These are phyloP conservation scores for Meleagris gallopavo DNA, from an alignment of 2,113 vertebrate species.

Conservation along the genomic window DNA sequence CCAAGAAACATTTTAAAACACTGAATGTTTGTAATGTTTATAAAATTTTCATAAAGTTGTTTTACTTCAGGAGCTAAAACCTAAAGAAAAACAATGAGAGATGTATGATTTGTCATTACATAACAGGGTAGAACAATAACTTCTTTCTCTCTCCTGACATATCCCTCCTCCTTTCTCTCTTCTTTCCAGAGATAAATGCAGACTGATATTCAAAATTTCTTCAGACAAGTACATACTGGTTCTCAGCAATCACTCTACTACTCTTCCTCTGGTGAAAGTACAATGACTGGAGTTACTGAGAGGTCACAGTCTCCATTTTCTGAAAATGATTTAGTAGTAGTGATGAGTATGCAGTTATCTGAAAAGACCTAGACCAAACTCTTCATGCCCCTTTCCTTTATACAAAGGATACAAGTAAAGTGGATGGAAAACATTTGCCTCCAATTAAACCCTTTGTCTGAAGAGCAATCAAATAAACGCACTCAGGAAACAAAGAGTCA, in stretches of 20 bases:
- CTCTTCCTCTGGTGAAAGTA: neutral
- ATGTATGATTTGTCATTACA: neutral
- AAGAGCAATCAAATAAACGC: constrained; percentile 21
- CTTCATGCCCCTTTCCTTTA: constrained; percentile 6
- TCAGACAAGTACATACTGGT: neutral
- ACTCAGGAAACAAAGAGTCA: neutral
- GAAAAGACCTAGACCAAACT: neutral
- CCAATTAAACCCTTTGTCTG: neutral
- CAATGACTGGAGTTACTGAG: neutral
- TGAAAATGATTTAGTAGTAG: neutral
- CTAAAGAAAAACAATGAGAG: neutral
- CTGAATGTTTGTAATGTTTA: neutral
- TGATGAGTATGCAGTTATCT: neutral
- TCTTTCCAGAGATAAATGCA: neutral
- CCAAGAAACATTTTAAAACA: neutral
- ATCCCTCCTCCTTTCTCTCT: neutral
- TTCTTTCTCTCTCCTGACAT: too few species aligned
- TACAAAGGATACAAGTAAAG: neutral
- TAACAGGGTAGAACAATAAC: fast-evolving
- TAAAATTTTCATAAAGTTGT: neutral
- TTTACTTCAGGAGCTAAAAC: neutral
- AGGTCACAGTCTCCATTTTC: neutral
- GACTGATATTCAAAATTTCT: neutral
- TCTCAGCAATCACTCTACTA: neutral
- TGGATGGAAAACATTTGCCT: constrained; percentile 35